A percentile compares a stretch with the other conserved stretches of the same genome.
These are phyloP conservation scores for Actenoides lindsayi DNA, from an alignment of 2,113 vertebrate species.

Conservation along the genomic window DNA sequence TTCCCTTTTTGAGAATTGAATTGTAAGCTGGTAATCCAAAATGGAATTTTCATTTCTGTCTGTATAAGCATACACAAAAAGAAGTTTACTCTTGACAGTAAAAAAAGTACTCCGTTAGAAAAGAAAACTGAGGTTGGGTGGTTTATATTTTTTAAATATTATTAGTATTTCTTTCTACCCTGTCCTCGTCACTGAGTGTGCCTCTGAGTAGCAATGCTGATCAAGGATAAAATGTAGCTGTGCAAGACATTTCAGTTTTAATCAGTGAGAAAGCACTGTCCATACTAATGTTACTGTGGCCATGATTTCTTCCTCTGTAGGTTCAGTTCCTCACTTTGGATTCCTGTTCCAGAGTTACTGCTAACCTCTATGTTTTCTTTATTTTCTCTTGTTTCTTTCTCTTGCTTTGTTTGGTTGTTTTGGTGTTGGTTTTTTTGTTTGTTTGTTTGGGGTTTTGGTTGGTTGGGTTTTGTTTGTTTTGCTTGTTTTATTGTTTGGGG, in stretches of 20 bases:
- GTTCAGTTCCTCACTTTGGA: not conserved
- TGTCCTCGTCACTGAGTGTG: not conserved
- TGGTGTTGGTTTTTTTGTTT: not conserved
- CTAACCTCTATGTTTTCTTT: not conserved
- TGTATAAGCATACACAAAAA: not conserved
- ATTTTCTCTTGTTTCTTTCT: not conserved
- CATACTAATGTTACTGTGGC: not conserved
- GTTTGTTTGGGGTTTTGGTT: no score
- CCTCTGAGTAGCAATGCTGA: not conserved
- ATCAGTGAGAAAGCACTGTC: not conserved
- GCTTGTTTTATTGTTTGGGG: not conserved
- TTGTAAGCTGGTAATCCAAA: constrained; percentile 18
- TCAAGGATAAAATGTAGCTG: not conserved
- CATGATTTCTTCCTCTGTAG: not conserved
- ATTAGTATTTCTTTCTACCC: not conserved
- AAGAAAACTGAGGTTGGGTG: not conserved
- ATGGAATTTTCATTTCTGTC: not conserved
- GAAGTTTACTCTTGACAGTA: constrained; percentile 17
- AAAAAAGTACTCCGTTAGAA: not conserved
- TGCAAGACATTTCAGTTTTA: not conserved
- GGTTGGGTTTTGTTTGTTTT: not conserved
- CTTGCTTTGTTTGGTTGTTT: not conserved
- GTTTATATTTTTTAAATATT: not conserved
- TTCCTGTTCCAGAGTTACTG: not conserved
- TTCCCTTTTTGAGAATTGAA: constrained; percentile 19